These are phyloP conservation scores for Falco biarmicus DNA, from an alignment of 2,797 vertebrate species.

Conservation along the genomic window DNA sequence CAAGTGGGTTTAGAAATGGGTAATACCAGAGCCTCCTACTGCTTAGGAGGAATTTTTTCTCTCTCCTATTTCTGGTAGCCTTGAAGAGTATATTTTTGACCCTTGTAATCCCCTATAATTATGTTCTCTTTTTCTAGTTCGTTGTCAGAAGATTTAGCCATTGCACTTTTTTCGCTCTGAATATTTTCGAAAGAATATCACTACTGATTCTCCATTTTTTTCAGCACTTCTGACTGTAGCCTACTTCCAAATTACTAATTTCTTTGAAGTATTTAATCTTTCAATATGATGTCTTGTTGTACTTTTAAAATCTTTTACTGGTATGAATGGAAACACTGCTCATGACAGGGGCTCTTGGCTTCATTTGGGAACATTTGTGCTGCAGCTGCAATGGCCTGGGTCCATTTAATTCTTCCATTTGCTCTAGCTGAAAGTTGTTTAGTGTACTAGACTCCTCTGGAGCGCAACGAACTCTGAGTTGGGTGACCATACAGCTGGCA, in stretches of 20 bases:
- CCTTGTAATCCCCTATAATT: neutral
- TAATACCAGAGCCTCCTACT: neutral
- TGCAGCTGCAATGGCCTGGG: neutral
- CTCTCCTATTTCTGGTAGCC: neutral
- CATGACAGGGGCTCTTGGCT: neutral
- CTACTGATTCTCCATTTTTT: neutral
- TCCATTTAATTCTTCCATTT: neutral
- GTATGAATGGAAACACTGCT: neutral
- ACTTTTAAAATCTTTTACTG: neutral
- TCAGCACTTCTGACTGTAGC: neutral
- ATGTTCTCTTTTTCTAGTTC: neutral
- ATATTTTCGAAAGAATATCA: neutral
- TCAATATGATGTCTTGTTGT: neutral
- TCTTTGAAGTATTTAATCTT: neutral
- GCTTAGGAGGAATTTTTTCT: neutral
- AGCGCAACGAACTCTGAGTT: neutral
- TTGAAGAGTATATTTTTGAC: neutral
- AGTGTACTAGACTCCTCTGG: neutral
- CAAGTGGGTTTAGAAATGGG: neutral
- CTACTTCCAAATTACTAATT: neutral
- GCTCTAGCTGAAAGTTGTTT: neutral
- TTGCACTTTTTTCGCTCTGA: neutral
- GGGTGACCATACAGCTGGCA: neutral
- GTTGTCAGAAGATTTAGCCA: neutral
- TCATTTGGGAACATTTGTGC: neutral